Base-by-base conservation (phyloP, 2,113 vertebrate species). In the Synodontis membranacea region DNA sequence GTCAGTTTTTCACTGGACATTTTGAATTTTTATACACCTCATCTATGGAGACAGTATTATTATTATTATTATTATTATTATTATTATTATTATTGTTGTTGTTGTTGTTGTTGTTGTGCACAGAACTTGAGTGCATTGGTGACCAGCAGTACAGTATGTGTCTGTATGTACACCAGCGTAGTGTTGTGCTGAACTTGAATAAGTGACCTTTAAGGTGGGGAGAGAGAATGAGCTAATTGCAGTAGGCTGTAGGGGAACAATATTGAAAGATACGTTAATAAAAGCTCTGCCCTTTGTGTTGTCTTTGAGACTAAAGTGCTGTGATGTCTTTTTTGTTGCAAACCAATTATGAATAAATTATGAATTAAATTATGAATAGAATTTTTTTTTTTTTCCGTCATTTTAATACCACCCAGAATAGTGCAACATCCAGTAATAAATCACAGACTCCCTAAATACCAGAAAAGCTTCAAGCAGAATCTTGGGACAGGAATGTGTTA, bases 231-330 rank as follows among this genome's bases (percentile, higher is more conserved):
- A 64, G n/a, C 86, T 86, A 88, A 90, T 86, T 80, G 46, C 48
- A 60, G 15, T 14, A 4, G 66, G 62, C 78, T 90, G 76, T 28
- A 39, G 80, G 80, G 17, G 46, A 87, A 70, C 8, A 42, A 64
- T 82, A 84, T 72, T 85, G 80, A 87, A 90, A 82, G 86, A 31
- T 84, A 82, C 25, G 15, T 48, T 86, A 80, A 85, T 86, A 85
- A 83, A 89, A 85, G 83, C 83, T 80, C 80, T 80, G 64, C 80
- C 62, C 81, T 88, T 84, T 86, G 58, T 83, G 46, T 86, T 52
- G 46, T 50, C 34, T 86, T 87, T 86, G 74, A 79, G 80, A 54
- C 48, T 6, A 56, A n/a, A 64, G 11, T 54, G 4, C 68, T 10
- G 15, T 42, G 31, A 50, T 80, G 50, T 80, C 5, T 54, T 83